These are phyloP conservation scores for Trematomus loennbergii DNA, from an alignment of 2,113 vertebrate genomes.

Conservation along the genomic window DNA sequence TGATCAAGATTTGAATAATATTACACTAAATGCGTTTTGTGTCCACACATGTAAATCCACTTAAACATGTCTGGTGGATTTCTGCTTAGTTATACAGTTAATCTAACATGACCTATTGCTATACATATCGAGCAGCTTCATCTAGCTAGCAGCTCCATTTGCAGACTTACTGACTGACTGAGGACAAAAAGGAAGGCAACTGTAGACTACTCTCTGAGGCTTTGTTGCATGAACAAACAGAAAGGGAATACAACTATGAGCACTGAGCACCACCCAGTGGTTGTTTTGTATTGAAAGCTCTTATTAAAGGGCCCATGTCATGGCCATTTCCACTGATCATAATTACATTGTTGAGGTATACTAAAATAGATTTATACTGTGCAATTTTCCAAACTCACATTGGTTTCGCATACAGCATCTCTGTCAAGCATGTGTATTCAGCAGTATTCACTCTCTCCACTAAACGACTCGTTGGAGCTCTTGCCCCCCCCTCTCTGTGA, in stretches of 20 bases:
- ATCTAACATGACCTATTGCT: slow-evolving; percentile 11
- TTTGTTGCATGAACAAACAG: slow-evolving; percentile 1
- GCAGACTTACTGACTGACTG: not conserved
- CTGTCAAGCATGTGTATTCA: no score
- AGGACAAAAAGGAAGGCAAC: not conserved
- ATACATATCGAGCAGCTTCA: slow-evolving; percentile 1
- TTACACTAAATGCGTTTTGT: not conserved
- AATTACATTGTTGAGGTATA: no score
- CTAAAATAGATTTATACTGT: no score
- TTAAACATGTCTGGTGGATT: slow-evolving; percentile 11
- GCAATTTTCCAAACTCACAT: no score
- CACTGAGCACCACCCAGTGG: slow-evolving; percentile 66
- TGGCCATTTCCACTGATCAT: no score
- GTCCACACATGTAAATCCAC: no score
- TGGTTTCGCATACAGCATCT: no score
- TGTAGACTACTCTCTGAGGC: slow-evolving; percentile 5
- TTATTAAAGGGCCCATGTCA: no score
- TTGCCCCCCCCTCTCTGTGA: no score
- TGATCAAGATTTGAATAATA: slow-evolving; percentile 15
- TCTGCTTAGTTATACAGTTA: not conserved
- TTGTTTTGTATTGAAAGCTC: not conserved
- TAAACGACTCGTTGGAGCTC: no score
- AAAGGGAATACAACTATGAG: slow-evolving; percentile 10
- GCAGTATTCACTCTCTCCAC: no score
- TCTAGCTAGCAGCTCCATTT: slow-evolving; percentile 8